phyloP scores from a whole-genome alignment of 1,140 invertebrate species.

The Hylaeus volcanicus region DNA sequence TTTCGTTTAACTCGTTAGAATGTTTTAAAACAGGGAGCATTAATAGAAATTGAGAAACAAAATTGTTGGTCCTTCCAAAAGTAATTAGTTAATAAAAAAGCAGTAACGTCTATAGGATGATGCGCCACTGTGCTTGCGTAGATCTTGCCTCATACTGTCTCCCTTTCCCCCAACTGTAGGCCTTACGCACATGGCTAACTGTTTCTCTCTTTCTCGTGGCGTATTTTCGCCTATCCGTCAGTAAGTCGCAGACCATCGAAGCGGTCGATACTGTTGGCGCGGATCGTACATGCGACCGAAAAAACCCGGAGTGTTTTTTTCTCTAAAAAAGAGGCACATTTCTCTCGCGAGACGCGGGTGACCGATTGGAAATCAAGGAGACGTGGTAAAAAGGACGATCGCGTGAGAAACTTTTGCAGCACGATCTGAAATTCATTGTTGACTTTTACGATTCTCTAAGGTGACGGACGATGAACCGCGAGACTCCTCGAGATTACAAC shows the following conservation, averaged over 20 bases:
- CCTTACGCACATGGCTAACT: slow-evolving; percentile 40
- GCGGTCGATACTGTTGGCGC: slow-evolving; percentile 27
- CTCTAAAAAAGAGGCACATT: not conserved
- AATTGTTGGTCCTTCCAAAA: too few species aligned
- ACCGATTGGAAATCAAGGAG: not conserved
- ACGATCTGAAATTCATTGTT: not conserved
- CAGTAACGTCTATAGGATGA: too few species aligned
- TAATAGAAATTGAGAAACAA: too few species aligned
- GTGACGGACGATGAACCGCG: not conserved
- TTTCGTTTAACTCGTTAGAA: too few species aligned
- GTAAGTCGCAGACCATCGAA: slow-evolving; percentile 51
- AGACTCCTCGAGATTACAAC: not conserved
- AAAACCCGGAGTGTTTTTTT: slow-evolving; percentile 11
- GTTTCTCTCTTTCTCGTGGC: slow-evolving; percentile 42
- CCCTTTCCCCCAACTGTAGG: too few species aligned
- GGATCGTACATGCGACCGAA: slow-evolving; percentile 18
- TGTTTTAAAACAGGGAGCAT: too few species aligned
- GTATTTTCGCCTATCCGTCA: slow-evolving; percentile 53
- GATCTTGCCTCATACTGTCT: not conserved
- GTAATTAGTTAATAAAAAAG: too few species aligned
- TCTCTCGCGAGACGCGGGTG: not conserved
- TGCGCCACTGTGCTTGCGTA: too few species aligned
- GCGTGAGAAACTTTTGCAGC: not conserved
- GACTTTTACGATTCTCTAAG: not conserved
- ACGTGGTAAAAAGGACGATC: slow-evolving; percentile 7